Percentiles rank a stretch among this genome's conserved stretches.
Evolutionary conservation across 2,888 invertebrate genomes (phyloP).

Genomic region (Empis livida): DNA sequence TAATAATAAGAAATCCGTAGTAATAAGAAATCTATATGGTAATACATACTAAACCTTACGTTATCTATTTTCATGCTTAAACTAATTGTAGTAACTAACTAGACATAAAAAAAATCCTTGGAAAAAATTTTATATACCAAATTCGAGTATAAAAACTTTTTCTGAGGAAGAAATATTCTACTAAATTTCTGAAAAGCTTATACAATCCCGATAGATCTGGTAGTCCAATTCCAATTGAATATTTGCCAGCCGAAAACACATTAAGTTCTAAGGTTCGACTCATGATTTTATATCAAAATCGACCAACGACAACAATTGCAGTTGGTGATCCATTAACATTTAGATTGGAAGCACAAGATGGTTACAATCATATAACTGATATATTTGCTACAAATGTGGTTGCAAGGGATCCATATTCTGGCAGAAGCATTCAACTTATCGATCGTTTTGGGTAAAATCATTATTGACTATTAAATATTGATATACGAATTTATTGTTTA

Average conservation of each 20-base stretch:
- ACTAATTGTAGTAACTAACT: background rate
- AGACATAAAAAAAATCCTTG: slow-evolving; percentile 4
- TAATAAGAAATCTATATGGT: too few relatives aligned
- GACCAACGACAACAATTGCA: slow-evolving; percentile 85
- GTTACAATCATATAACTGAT: slow-evolving; percentile 75
- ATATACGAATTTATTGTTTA: background rate
- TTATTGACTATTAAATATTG: background rate
- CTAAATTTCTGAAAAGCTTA: slow-evolving; percentile 32
- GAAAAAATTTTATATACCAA: slow-evolving; percentile 2
- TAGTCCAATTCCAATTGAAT: slow-evolving; percentile 85
- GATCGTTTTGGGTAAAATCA: slow-evolving; percentile 67
- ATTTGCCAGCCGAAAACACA: slow-evolving; percentile 81
- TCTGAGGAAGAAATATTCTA: slow-evolving; percentile 10
- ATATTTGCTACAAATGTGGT: slow-evolving; percentile 89
- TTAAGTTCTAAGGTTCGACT: slow-evolving; percentile 77
- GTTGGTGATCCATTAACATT: slow-evolving; percentile 87
- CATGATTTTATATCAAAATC: slow-evolving; percentile 72
- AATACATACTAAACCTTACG: too few relatives aligned
- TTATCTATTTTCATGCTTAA: background rate
- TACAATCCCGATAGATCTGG: slow-evolving; percentile 59
- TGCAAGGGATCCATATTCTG: slow-evolving; percentile 84
- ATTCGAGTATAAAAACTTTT: slow-evolving; percentile 1
- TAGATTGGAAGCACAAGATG: slow-evolving; percentile 77
- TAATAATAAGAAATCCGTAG: too few relatives aligned
- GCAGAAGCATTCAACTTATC: slow-evolving; percentile 77